Base-by-base conservation (phyloP, 2,797 vertebrate species). In the Octomys mimax region DNA sequence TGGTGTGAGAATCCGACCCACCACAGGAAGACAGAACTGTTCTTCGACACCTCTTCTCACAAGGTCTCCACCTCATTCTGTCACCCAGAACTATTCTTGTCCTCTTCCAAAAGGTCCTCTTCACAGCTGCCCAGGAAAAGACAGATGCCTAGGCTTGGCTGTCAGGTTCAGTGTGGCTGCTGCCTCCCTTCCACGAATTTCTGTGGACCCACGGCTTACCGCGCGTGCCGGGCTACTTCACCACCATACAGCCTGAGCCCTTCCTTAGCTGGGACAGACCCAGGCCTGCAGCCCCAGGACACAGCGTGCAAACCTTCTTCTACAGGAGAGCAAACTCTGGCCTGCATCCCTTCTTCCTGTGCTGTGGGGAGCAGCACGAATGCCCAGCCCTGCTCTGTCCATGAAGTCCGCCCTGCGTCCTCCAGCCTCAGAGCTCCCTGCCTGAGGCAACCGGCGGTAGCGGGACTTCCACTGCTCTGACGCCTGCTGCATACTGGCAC, bases 401-500 rank as follows among this genome's bases (percentile, higher is more conserved):
- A 0, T 12, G 5, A 73, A 42, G 39, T 24, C 71, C 2, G 1
- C 42, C 6, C 39, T 5, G 42, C 1, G 42, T 46, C 26, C 71
- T 49, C 42, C 73, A 8, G 6, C 6, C 10, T 22, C 36, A 4
- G 19, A 73, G 36, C 21, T 42, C 36, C 70, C 70, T 21, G 22
- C 71, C 71, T 14, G 36, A 13, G 39, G 7, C 26, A 77, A 28
- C 13, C 16, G 42, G 42, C 16, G 26, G 42, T 7, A 26, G 7
- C 4, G 3, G 5, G 24, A 11, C 21, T 68, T 6, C 61, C 10
- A 0, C 1, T 10, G 16, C 13, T 3, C 33, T 11, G 46, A 9
- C 0, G 10, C 42, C 73, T 3, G 21, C 22, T 39, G 39, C 24
- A 3, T 54, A 0, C 46, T 3, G 16, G 62, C n/a, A n/a, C 13